Conservation (phyloP, 2,888 invertebrate genomes). For the Dynastes grantii region DNA sequence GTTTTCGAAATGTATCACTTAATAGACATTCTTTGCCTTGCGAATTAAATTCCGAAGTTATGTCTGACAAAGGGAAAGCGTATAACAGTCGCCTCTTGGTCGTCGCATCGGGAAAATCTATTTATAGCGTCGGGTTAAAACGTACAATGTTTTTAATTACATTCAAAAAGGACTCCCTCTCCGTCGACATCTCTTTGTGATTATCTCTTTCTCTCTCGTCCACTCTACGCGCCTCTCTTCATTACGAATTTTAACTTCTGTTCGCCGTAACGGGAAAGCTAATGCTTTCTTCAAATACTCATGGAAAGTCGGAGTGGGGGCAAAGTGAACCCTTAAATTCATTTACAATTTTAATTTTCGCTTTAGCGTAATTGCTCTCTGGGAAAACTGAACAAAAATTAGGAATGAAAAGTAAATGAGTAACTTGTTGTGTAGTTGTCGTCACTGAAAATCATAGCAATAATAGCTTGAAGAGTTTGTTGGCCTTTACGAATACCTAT, state of each 20-base stretch:
- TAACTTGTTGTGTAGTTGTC: constrained; percentile 21
- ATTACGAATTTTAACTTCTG: constrained; percentile 35
- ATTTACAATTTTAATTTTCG: constrained; percentile 40
- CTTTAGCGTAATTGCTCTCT: constrained; percentile 27
- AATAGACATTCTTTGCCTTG: constrained; percentile 8
- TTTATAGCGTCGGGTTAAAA: constrained; percentile 23
- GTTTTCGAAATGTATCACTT: constrained; percentile 17
- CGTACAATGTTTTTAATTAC: constrained; percentile 38
- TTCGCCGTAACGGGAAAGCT: constrained; percentile 17
- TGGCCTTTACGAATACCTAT: neutral
- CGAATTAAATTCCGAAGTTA: constrained; percentile 20
- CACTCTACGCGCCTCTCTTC: constrained; percentile 11
- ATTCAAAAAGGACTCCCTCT: constrained; percentile 5
- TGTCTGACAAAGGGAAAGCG: neutral
- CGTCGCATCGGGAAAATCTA: constrained; percentile 25
- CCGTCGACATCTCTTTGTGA: neutral
- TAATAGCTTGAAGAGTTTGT: constrained; percentile 27
- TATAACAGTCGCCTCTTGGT: neutral
- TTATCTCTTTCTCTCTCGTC: neutral
- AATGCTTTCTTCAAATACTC: constrained; percentile 25
- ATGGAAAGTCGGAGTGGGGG: neutral
- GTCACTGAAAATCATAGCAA: constrained; percentile 18
- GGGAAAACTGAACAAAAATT: constrained; percentile 32
- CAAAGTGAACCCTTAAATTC: constrained; percentile 33
- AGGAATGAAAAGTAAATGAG: constrained; percentile 27